Evolutionary conservation across 2,113 vertebrate species (phyloP).

Genomic region (Trematomus loennbergii): DNA sequence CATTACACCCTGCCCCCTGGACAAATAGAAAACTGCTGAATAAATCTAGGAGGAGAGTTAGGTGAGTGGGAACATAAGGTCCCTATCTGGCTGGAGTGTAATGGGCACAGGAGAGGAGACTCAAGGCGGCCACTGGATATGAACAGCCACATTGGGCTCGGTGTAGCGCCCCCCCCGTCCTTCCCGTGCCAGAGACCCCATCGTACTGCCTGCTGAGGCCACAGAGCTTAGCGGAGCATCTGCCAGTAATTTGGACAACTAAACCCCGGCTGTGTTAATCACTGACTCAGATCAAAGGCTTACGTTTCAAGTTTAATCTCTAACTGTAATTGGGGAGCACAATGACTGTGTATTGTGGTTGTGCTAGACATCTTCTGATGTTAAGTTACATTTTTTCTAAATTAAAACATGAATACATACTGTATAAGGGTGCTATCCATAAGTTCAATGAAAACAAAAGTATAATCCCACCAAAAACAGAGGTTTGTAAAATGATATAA

Average conservation of each 20-base stretch:
- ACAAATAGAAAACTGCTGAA: conserved; percentile 61
- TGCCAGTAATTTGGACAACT: conserved; percentile 76
- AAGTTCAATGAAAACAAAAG: not conserved
- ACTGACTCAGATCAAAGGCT: conserved; percentile 75
- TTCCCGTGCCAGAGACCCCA: conserved; percentile 62
- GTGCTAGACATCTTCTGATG: conserved; percentile 22
- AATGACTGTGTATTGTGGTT: conserved; percentile 32
- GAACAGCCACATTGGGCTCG: conserved; percentile 49
- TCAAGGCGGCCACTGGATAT: conserved; percentile 44
- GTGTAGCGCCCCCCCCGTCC: conserved; percentile 25
- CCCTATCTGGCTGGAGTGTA: conserved; percentile 27
- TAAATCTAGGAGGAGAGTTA: conserved; percentile 41
- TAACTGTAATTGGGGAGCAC: conserved; percentile 62
- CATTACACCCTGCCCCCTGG: conserved; percentile 18
- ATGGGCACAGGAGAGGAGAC: conserved; percentile 22
- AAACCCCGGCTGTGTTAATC: conserved; percentile 75
- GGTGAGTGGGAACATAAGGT: conserved; percentile 45
- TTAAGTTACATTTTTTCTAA: conserved; percentile 7
- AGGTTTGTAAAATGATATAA: not conserved
- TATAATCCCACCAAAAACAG: not conserved
- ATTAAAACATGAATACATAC: conserved; percentile 29
- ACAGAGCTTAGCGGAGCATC: conserved; percentile 71
- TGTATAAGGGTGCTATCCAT: not conserved
- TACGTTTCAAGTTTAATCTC: conserved; percentile 69
- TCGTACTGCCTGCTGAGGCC: conserved; percentile 65